These are phyloP conservation scores for Setipinna tenuifilis DNA, from an alignment of 2,797 vertebrate species.

Conservation along the genomic window DNA sequence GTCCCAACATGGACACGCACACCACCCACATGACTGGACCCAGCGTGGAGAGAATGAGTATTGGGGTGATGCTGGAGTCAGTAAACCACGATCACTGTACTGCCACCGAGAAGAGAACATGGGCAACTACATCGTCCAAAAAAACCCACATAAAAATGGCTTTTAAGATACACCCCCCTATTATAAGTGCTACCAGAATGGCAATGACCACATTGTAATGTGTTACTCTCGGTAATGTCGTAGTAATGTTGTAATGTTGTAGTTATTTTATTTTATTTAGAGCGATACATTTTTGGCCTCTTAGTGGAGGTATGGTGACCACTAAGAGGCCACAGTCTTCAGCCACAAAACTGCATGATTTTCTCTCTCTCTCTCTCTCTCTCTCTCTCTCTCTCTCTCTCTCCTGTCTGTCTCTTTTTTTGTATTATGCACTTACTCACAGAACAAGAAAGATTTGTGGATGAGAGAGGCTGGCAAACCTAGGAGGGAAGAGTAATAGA, in stretches of 20 bases:
- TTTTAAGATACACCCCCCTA: too few species aligned
- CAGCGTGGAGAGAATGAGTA: not conserved
- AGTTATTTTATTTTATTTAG: too few species aligned
- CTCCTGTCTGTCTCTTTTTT: too few species aligned
- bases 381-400: too few species aligned
- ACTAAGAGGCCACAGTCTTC: too few species aligned
- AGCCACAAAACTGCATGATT: not conserved
- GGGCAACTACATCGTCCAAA: not conserved
- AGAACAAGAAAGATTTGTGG: not conserved
- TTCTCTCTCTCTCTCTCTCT: not conserved
- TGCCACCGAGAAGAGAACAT: not conserved
- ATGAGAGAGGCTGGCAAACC: not conserved
- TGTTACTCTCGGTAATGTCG: too few species aligned
- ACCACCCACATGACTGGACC: not conserved
- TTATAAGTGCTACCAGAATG: too few species aligned
- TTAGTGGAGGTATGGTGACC: too few species aligned
- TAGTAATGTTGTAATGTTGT: too few species aligned
- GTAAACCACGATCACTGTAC: not conserved
- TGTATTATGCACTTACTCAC: too few species aligned
- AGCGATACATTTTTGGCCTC: too few species aligned
- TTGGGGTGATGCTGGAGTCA: not conserved
- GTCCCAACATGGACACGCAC: conserved; percentile 8
- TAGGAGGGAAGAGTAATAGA: not conserved
- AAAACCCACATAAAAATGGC: not conserved
- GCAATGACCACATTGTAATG: too few species aligned